phyloP scores from a whole-genome alignment of 1,140 invertebrate species.

The Achroia grisella region DNA sequence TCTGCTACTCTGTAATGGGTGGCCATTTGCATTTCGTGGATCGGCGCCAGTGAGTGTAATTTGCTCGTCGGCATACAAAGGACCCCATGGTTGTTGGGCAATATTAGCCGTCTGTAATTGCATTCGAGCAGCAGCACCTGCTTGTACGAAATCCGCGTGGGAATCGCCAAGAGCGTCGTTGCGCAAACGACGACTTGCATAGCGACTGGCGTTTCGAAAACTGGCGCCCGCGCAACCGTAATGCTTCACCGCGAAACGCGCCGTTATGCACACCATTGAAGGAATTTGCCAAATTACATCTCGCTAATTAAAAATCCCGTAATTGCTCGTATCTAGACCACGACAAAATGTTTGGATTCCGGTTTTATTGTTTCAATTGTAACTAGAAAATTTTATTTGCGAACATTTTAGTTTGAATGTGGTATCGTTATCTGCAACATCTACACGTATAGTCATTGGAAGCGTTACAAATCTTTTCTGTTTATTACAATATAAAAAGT shows the following conservation, averaged over 20 bases:
- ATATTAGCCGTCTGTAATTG: slow-evolving; percentile 31
- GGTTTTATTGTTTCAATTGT: no score
- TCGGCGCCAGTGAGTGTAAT: not conserved
- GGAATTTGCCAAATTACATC: not conserved
- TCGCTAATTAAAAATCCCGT: not conserved
- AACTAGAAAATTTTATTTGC: no score
- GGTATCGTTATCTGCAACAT: no score
- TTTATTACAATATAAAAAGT: no score
- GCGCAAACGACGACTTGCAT: slow-evolving; percentile 26
- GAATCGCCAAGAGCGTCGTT: slow-evolving; percentile 39
- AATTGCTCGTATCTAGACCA: not conserved
- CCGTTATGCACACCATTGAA: slow-evolving; percentile 10
- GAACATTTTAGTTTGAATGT: no score
- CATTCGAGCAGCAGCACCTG: slow-evolving; percentile 48
- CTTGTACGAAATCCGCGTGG: slow-evolving; percentile 65
- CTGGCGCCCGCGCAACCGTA: slow-evolving; percentile 11
- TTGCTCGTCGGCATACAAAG: slow-evolving; percentile 1
- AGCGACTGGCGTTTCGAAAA: slow-evolving; percentile 42
- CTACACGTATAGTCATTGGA: no score
- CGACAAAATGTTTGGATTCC: not conserved
- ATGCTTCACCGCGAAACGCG: slow-evolving; percentile 14
- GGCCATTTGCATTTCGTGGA: not conserved
- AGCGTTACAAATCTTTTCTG: no score
- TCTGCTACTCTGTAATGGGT: not conserved
- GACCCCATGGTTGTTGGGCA: slow-evolving; percentile 17